Percentiles rank a stretch among this genome's conserved stretches.
Conservation (phyloP, 2,113 vertebrate species). For the Archocentrus centrarchus region DNA sequence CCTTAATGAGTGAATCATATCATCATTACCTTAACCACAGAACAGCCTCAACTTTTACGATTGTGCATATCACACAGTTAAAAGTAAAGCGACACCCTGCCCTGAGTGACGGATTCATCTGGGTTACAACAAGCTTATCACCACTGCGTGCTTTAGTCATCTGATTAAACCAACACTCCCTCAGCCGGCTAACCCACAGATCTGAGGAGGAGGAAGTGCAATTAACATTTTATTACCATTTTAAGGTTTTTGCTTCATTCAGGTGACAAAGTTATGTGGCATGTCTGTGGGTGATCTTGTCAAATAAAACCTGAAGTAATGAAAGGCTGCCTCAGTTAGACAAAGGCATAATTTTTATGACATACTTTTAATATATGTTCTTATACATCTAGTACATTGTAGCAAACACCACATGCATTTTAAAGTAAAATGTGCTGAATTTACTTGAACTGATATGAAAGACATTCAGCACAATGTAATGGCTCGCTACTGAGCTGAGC, state of each 20-base stretch:
- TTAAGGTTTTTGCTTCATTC: background rate
- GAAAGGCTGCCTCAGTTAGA: too few species aligned
- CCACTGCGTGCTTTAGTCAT: constrained; percentile 42
- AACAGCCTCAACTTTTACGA: constrained; percentile 16
- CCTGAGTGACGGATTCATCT: background rate
- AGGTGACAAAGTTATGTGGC: background rate
- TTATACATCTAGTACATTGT: background rate
- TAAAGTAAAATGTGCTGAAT: background rate
- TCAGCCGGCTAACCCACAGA: constrained; percentile 2
- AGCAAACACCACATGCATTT: background rate
- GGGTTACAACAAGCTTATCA: constrained; percentile 47
- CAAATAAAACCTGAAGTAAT: background rate
- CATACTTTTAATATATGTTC: background rate
- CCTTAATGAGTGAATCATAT: constrained; percentile 30
- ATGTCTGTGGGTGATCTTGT: constrained; percentile 11
- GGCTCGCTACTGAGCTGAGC: background rate
- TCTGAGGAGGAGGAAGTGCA: constrained; percentile 20
- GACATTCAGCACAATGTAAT: background rate
- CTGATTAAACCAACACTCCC: constrained; percentile 51
- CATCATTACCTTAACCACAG: background rate
- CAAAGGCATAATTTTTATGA: too few species aligned
- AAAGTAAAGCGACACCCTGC: constrained; percentile 12
- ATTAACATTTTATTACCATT: constrained; percentile 34
- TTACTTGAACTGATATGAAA: background rate
- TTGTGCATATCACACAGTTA: constrained; percentile 24